Evolutionary conservation across 2,113 vertebrate genomes (phyloP), one percentile per base, ranked within the genome.

Genomic region (Odontesthes bonariensis): DNA sequence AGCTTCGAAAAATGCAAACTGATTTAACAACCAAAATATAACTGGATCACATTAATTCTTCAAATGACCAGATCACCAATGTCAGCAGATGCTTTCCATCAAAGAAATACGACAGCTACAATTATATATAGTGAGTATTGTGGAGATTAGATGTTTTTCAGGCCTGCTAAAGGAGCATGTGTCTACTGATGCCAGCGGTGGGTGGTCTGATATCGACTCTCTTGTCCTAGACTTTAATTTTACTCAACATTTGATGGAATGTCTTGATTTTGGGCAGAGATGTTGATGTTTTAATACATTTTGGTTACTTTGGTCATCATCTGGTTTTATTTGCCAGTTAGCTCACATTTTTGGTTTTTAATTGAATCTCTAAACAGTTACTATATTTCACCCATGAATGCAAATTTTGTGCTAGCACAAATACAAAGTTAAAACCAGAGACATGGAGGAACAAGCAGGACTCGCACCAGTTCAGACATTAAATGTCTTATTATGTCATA

Each of bases 21-120:
- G 64, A 81, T 79, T 78, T 63, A 77, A 73, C 73, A 71, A 40
- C 57, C 32, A 49, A 38, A 70, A 68, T 69, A 42, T 2, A 74
- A 52, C 33, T 47, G 47, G 57, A 40, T 46, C 44, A 23, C 47
- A 5, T 62, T 44, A 59, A 74, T 31, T 8, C 46, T 59, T 44
- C 6, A 20, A 16, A 40, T 31, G 20, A 42, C 9, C 1, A 44
- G 49, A 69, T 59, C 14, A 51, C 5, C 17, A 35, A 9, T 32
- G 51, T 67, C 42, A 55, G 23, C n/a, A 51, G 61, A 61, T 53
- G 49, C 60, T 58, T 42, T 54, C 23, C 10, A 13, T 17, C 14
- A 63, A 55, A 63, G 9, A 58, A 44, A 54, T 1, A 4, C 44
- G 42, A 51, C 23, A 53, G 5, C 6, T 16, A 11, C 35, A 0